A percentile compares a stretch with the other conserved stretches of the same genome.
These are phyloP conservation scores for Carlito syrichta DNA, from an alignment of 2,113 vertebrate genomes.

Conservation along the genomic window DNA sequence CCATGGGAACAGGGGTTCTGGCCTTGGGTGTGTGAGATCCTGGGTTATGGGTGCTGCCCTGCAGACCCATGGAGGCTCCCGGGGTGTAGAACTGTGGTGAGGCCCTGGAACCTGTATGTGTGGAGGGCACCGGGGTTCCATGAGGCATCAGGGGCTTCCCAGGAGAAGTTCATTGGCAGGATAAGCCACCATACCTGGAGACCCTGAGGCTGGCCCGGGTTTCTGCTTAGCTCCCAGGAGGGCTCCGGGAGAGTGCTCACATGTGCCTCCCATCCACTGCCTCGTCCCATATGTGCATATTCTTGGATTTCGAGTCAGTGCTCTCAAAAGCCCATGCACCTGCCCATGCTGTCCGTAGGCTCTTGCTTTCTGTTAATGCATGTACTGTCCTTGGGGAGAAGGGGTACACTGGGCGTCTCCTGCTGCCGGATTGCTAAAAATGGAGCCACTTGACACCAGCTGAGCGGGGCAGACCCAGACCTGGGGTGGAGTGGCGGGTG, in stretches of 20 bases:
- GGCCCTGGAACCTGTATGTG: background rate
- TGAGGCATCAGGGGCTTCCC: background rate
- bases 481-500: background rate
- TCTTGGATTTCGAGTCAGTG: background rate
- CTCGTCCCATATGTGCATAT: background rate
- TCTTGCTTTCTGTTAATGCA: background rate
- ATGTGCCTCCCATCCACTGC: background rate
- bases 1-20: background rate
- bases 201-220: background rate
- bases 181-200: background rate
- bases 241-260: background rate
- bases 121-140: background rate
- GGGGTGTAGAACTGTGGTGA: background rate
- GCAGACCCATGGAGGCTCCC: too few species aligned
- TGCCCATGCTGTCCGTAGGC: background rate
- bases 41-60: too few species aligned
- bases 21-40: background rate
- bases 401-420: rapidly evolving
- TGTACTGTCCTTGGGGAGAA: background rate
- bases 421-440: background rate
- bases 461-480: too few species aligned
- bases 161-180: background rate
- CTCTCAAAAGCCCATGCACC: background rate
- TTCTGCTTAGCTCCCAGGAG: background rate
- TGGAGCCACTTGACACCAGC: background rate